A percentile compares a stretch with the other conserved stretches of the same genome.
phyloP scores from a whole-genome alignment of 1,140 invertebrate genomes.

The Eueides isabella region DNA sequence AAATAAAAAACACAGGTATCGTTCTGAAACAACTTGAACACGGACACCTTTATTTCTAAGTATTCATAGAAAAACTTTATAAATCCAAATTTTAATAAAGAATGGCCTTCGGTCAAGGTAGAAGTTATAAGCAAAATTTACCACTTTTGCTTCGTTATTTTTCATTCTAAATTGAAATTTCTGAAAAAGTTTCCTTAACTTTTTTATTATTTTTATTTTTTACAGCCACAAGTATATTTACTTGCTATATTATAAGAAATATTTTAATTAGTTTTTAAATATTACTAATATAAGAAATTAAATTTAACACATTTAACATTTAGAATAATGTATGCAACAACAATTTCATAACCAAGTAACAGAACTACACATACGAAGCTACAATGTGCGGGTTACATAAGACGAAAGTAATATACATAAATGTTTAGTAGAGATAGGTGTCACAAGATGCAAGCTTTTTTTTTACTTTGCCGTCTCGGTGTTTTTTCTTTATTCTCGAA shows the following conservation, averaged over 20 bases:
- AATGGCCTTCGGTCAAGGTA: neutral
- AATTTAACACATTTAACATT: no score
- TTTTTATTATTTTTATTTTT: neutral
- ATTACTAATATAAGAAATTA: no score
- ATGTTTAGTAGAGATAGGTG: constrained; percentile 18
- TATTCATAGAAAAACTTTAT: constrained; percentile 8
- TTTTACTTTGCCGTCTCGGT: constrained; percentile 9
- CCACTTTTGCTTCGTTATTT: neutral
- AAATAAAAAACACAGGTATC: neutral
- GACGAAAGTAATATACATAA: constrained; percentile 8
- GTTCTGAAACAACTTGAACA: neutral
- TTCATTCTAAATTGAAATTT: neutral
- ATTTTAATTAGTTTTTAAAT: neutral
- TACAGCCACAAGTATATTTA: neutral
- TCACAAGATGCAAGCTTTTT: constrained; percentile 14
- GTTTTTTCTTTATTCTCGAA: constrained; percentile 21
- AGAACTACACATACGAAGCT: neutral
- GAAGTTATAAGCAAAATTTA: neutral
- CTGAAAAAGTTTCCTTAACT: neutral
- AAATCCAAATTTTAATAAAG: constrained; percentile 3
- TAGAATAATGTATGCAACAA: no score
- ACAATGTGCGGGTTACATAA: neutral
- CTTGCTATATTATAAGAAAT: neutral
- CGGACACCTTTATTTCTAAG: neutral
- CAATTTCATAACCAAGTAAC: no score